Base-by-base conservation (phyloP, 2,113 vertebrate species). In the Tretioscincus oriximinensis region DNA sequence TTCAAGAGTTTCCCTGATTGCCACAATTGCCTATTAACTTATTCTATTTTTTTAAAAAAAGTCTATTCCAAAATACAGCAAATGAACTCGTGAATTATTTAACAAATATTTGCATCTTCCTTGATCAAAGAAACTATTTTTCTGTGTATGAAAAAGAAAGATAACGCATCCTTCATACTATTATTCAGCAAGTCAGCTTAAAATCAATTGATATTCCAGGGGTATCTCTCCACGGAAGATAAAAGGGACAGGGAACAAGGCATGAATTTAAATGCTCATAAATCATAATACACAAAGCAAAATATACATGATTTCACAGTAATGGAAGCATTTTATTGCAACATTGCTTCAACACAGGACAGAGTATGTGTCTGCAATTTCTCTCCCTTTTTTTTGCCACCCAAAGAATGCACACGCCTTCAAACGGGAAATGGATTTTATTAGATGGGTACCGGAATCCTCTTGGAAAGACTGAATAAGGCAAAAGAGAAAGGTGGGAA, bases 271-370 rank as follows among this genome's bases (percentile, higher is more conserved):
- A 82, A 74, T 81, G 60, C 20, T 74, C 81, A 85, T 87, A 87
- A 86, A 88, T 85, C 58, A 76, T 51, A 2, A 85, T 75, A 41
- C 29, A 79, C 73, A 81, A 81, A 73, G 76, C 58, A 90, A 82
- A 90, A 90, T 60, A 64, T 63, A 84, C 68, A 87, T 54, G 65
- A 88, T 86, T 87, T 78, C 68, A 54, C 45, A 72, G 4, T 58
- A 86, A 89, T 89, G 85, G 65, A 89, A 54, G 2, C 14, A 75
- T 83, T 91, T 89, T 79, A 78, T 75, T 90, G 81, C 82, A 87
- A 83, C 78, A 83, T n/a, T 69, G 41, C 63, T 90, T 85, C 83
- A 81, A 41, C 85, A 86, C 81, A 77, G 61, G 64, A 83, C 16
- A 28, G 60, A 11, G 70, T 75, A 81, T 41, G 2, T 67, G 31